Base-by-base conservation (phyloP, 2,888 invertebrate genomes). In the Eupithecia abbreviata region DNA sequence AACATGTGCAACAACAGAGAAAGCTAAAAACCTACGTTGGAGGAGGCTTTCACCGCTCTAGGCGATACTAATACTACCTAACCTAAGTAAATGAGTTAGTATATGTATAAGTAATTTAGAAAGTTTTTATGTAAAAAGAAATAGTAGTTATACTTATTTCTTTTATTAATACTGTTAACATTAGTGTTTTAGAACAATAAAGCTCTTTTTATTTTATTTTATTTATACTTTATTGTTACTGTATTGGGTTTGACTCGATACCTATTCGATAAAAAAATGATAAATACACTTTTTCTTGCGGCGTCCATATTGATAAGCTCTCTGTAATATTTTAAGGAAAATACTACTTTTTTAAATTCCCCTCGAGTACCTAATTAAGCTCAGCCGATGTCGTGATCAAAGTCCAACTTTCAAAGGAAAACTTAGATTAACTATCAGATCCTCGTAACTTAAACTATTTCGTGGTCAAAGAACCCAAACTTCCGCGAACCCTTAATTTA, bases 381-480 rank as follows among this genome's bases (percentile, higher is more conserved):
- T 77, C 72, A 51, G 65, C 65, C 65, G 58, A 41, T 70, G 72
- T 49, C 71, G 41, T 70, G 71, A 77, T 74, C 66, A 74, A 74
- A 72, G 18, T 45, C 67, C 13, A 67, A 71, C n/a, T 77, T 70
- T 75, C 73, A 58, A 78, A 75, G 62, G 47, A 72, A 72, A 78
- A 75, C 67, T 75, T 75, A 62, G 67, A 78, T 78, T 71, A 71
- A 67, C 45, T 70, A 72, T 62, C 62, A 58, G 58, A 71, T 75
- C 70, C 72, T 49, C 67, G 30, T 51, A 70, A 74, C 71, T 72
- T 62, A 5, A 75, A 47, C 67, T 73, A 73, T 73, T 75, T 75
- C 65, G 47, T 69, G 67, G 67, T 41, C 73, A 68, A 51, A 73
- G 51, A 73, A 42, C 73, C 49, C 12, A 12, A 49, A 49, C 69